Base-by-base conservation (phyloP, 1,140 invertebrate genomes). In the Trachelipus rathkii region DNA sequence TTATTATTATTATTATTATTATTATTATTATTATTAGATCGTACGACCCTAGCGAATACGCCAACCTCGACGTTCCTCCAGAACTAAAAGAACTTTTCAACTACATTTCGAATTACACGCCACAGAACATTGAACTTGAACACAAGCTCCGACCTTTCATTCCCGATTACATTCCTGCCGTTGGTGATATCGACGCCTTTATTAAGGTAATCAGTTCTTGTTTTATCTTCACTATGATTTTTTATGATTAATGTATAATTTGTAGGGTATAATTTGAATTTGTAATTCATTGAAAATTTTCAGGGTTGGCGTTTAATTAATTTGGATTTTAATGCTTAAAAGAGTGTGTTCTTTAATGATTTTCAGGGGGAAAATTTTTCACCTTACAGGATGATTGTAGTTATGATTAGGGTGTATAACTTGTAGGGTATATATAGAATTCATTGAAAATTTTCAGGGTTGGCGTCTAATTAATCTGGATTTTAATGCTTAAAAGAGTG, bases 151-250 rank as follows among this genome's bases (percentile, higher is more conserved):
- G 93, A 82, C 95, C 97, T 0, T 99, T 98, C 84, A 91, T 98
- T 73, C 96, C 96, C 0, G 96, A 99, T 83, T 99, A 92, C 85
- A 95, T 99, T 82, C 97, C 97, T 23, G 94, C 96, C 10, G 96
- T 99, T 44, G 97, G 97, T 0, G 97, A 99, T 85, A 96, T 97
- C 82, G 97, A 99, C 86, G 95, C 96, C 8, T 98, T 99, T 85
- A 89, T 99, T 43, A 99, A 98, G 87, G 87, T 89, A 45, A 81
- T 82, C 66, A 23, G 10, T 43, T 60, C 50, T 2, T 3, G 50
- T 60, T 19, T 60, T 19, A 15, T 50, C 15, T 50, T 50, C 9
- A 50, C 9, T 10, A 50, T 50, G 9, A 10, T 9, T 10, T 9
- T 50, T 71, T 74, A 33, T 53, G 0, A 60, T 60, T 46, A 10